These are phyloP conservation scores for Sialia sialis DNA, from an alignment of 2,113 vertebrate species.

Conservation along the genomic window DNA sequence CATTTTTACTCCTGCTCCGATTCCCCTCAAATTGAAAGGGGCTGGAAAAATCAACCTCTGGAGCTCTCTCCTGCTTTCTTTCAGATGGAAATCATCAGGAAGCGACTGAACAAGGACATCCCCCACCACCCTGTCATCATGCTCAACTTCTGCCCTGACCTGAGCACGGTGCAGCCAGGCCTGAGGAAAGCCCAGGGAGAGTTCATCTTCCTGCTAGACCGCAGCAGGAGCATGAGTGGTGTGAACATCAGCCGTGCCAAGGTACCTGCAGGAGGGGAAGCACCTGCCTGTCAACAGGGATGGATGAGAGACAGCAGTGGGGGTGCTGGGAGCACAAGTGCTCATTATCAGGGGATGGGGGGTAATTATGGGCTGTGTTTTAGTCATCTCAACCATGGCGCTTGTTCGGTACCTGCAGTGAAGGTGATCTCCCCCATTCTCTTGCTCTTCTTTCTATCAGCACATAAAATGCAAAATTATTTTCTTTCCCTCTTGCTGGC, in stretches of 20 bases:
- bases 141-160: conserved; percentile 93
- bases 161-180: conserved; percentile 77
- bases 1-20: neutral
- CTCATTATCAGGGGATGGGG: neutral
- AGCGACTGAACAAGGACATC: conserved; percentile 91
- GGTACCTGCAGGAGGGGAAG: conserved; percentile 65
- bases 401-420: neutral
- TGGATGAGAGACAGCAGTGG: neutral
- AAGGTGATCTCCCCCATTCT: neutral
- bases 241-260: conserved; percentile 80
- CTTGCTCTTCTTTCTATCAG: neutral
- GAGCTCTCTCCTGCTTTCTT: neutral
- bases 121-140: conserved; percentile 91
- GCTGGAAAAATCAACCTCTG: neutral
- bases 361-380: neutral
- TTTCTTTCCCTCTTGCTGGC: neutral
- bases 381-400: neutral
- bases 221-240: conserved; percentile 88
- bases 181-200: conserved; percentile 84
- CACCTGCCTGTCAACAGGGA: neutral
- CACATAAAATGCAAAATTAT: neutral
- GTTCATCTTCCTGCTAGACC: conserved; percentile 93
- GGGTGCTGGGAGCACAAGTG: neutral
- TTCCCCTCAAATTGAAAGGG: fast-evolving
- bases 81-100: conserved; percentile 89